Percentiles rank a stretch among this genome's conserved stretches.
Conservation (phyloP, 2,113 vertebrate genomes). For the Etheostoma cragini region DNA sequence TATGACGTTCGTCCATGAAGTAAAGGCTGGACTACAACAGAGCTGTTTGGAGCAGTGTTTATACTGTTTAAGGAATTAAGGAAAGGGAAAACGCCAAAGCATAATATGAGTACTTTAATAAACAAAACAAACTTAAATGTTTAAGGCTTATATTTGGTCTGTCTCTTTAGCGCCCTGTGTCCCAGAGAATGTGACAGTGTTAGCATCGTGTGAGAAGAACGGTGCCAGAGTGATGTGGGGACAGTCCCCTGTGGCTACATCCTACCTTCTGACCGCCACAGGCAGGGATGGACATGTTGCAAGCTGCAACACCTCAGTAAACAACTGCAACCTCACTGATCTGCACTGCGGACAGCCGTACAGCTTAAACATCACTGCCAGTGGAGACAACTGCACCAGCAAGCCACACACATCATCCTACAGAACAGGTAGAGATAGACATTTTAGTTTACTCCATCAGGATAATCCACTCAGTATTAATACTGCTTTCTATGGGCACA, state of each 20-base stretch:
- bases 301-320: slow-evolving; percentile 58
- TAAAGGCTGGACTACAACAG: too few relatives aligned
- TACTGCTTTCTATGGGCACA: neutral
- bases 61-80: too few relatives aligned
- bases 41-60: too few relatives aligned
- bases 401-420: slow-evolving; percentile 53
- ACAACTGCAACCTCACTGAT: slow-evolving; percentile 72
- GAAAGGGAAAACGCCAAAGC: too few relatives aligned
- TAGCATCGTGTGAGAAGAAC: slow-evolving; percentile 52
- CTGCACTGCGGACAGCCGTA: slow-evolving; percentile 81
- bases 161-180: slow-evolving; percentile 78
- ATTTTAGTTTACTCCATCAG: neutral
- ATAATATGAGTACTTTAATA: too few relatives aligned
- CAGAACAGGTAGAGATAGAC: slow-evolving; percentile 67
- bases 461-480: neutral
- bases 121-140: neutral
- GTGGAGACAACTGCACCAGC: slow-evolving; percentile 75
- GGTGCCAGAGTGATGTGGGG: slow-evolving; percentile 72
- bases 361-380: slow-evolving; percentile 69
- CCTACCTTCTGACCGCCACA: slow-evolving; percentile 73
- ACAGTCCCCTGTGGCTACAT: slow-evolving; percentile 66
- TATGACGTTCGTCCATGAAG: too few relatives aligned
- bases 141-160: neutral
- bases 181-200: slow-evolving; percentile 68
- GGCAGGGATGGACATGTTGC: slow-evolving; percentile 60